Base-by-base conservation (phyloP, 2,888 invertebrate genomes). In the Rhorus exstirpatorius region DNA sequence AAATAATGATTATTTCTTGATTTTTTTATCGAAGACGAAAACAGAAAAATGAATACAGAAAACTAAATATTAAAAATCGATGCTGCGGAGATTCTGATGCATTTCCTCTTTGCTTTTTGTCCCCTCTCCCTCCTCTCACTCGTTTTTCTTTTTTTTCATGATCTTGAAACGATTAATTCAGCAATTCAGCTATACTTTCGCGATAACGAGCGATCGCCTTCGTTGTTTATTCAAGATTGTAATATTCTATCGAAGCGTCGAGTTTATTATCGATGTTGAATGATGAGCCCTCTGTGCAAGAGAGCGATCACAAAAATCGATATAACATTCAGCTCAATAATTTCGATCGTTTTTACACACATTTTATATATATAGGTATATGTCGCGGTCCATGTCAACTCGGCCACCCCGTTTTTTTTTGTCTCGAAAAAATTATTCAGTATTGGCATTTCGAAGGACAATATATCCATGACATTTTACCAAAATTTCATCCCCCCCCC, bases 121-220 rank as follows among this genome's bases (percentile, higher is more conserved):
- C 14, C 24, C 46, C 17, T 46, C 24, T n/a, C 44, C 1, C 6
- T 24, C 24, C 1, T 10, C 49, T 46, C 26, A 10, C 46, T 24
- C 46, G 31, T 49, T 26, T 17, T 24, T 4, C 38, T 17, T 26
- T 46, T 46, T 6, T 44, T n/a, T 60, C 38, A 8, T 26, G 17
- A 19, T 31, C 55, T 19, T 53, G 8, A 10, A 71, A 31, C 6
- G n/a, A 31, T 58, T 44, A 44, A 26, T 12, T 44, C 14, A 17
- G 12, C 17, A 26, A 26, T n/a, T n/a, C n/a, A n/a, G n/a, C n/a
- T n/a, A 41, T 21, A 19, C 21, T 14, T 46, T 38, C 4, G 53
- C 46, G 78, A 81, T 81, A 81, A 81, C 68, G 55, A 68, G 31
- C 61, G 53, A 77, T 77, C 72, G 67, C 44, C 44, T 61, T 71